Evolutionary conservation across 2,888 invertebrate species (phyloP).

Genomic region (Girardia tigrina): DNA sequence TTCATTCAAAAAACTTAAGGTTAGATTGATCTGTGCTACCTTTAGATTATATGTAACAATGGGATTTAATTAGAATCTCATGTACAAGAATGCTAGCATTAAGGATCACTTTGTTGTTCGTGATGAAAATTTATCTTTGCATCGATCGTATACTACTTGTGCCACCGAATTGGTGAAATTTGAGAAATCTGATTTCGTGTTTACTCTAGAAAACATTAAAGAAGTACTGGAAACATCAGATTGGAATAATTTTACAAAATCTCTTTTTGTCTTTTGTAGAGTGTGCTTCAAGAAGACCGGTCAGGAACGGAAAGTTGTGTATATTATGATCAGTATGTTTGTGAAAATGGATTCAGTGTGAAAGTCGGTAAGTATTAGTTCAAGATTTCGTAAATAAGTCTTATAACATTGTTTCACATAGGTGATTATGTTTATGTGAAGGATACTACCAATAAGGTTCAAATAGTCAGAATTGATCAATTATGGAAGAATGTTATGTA

Average conservation of each 20-base stretch:
- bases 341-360: slow-evolving; percentile 54
- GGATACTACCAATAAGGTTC: background rate
- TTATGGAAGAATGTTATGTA: slow-evolving; percentile 36
- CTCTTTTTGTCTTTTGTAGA: background rate
- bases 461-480: slow-evolving; percentile 30
- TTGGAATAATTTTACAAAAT: background rate
- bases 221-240: too few relatives aligned
- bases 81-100: background rate
- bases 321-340: slow-evolving; percentile 82
- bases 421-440: slow-evolving; percentile 79
- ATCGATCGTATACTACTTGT: background rate
- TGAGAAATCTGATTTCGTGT: background rate
- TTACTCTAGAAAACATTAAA: background rate
- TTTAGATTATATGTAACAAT: background rate
- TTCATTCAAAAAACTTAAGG: slow-evolving; percentile 75
- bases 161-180: background rate
- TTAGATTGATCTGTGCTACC: slow-evolving; percentile 38
- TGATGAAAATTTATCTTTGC: background rate
- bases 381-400: background rate
- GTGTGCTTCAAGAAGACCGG: slow-evolving; percentile 34
- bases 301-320: slow-evolving; percentile 30
- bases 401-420: slow-evolving; percentile 34
- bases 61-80: background rate
- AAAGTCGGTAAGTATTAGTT: slow-evolving; percentile 46
- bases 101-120: background rate